A percentile compares a stretch with the other conserved stretches of the same genome.
Evolutionary conservation across 2,888 invertebrate genomes (phyloP).

Genomic region (Andrena minutula): DNA sequence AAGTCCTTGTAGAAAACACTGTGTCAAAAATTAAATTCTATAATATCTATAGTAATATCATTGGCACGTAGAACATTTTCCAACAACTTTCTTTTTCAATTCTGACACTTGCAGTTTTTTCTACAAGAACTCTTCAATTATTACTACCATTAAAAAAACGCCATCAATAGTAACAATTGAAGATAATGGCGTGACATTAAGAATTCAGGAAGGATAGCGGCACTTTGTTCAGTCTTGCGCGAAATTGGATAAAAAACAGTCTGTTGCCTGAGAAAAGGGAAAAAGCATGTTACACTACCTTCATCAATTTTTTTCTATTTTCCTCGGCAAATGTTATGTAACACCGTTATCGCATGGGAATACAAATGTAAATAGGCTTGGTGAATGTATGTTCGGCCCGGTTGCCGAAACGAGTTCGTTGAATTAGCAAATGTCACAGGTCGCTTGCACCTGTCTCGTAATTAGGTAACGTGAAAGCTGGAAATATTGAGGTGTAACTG

Average conservation of each 20-base stretch:
- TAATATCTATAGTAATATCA: no score
- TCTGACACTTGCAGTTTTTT: no score
- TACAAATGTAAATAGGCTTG: not conserved
- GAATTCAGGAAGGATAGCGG: not conserved
- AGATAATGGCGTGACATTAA: not conserved
- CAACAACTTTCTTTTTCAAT: no score
- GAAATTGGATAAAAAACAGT: slow-evolving; percentile 17
- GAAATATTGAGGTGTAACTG: slow-evolving; percentile 16
- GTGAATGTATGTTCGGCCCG: slow-evolving; percentile 13
- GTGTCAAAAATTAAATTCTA: no score
- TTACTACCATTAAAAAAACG: not conserved
- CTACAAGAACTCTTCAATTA: not conserved
- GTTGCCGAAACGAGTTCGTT: slow-evolving; percentile 33
- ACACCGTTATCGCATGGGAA: slow-evolving; percentile 22
- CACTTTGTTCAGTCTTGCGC: not conserved
- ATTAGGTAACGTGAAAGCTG: slow-evolving; percentile 58
- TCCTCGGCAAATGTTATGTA: slow-evolving; percentile 20
- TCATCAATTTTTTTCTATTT: slow-evolving; percentile 28
- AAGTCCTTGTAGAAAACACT: no score
- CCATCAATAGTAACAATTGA: not conserved
- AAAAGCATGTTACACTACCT: slow-evolving; percentile 13
- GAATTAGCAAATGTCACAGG: slow-evolving; percentile 62
- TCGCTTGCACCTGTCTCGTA: slow-evolving; percentile 46
- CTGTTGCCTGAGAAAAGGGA: slow-evolving; percentile 10
- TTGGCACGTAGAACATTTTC: no score